Evolutionary conservation across 2,797 vertebrate genomes (phyloP).

Genomic region (Cetoscarus ocellatus): DNA sequence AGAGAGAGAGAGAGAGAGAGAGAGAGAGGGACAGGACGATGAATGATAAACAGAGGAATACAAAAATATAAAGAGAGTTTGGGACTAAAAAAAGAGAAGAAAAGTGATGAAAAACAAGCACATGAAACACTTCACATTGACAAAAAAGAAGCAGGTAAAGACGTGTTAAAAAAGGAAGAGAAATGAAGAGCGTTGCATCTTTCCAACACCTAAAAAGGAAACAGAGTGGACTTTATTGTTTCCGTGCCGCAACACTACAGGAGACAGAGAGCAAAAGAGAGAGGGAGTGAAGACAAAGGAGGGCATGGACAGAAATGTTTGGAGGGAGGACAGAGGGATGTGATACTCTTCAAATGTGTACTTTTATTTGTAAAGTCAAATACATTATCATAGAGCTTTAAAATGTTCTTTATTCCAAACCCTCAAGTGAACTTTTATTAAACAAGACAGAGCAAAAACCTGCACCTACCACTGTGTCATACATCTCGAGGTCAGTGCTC

Average conservation of each 20-base stretch:
- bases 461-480: too few species aligned
- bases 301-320: background rate
- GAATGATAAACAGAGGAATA: background rate
- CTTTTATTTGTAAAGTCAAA: too few species aligned
- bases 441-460: too few species aligned
- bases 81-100: background rate
- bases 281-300: background rate
- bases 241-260: slow-evolving; percentile 11
- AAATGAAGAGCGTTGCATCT: background rate
- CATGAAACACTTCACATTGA: too few species aligned
- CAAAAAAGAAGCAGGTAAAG: background rate
- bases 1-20: slow-evolving; percentile 9
- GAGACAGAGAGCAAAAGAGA: background rate
- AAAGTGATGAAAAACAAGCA: background rate
- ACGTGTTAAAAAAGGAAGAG: background rate
- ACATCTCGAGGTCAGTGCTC: too few species aligned
- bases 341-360: too few species aligned
- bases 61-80: background rate
- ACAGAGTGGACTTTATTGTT: slow-evolving; percentile 39
- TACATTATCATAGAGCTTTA: too few species aligned
- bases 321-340: background rate
- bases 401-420: too few species aligned
- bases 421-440: too few species aligned
- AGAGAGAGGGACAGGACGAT: background rate
- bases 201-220: slow-evolving; percentile 58